A percentile compares a stretch with the other conserved stretches of the same genome.
These are phyloP conservation scores for Caenorhabditis uteleia DNA, from an alignment of 2,888 invertebrate genomes.

Conservation along the genomic window DNA sequence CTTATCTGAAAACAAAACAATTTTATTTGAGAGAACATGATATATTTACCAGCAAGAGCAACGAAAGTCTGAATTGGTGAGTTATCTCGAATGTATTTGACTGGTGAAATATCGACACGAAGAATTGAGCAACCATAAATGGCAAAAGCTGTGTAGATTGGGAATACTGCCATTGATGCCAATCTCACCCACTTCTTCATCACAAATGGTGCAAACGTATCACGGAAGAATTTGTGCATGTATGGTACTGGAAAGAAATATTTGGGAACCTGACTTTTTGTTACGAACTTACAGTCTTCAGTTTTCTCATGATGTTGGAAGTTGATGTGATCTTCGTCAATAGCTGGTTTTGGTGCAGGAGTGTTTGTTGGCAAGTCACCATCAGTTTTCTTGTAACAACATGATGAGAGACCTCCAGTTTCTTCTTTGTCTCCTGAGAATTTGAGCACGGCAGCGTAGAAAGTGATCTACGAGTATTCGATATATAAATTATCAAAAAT, in stretches of 20 bases:
- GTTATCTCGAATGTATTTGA: conserved; percentile 68
- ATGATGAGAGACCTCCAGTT: conserved; percentile 61
- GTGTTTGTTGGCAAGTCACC: conserved; percentile 16
- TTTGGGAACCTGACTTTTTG: not conserved
- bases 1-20: conserved; percentile 52
- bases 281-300: conserved; percentile 38
- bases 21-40: not conserved
- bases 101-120: conserved; percentile 66
- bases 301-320: conserved; percentile 51
- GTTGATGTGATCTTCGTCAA: conserved; percentile 12
- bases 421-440: conserved; percentile 65
- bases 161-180: conserved; percentile 54
- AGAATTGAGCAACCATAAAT: conserved; percentile 66
- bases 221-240: conserved; percentile 66
- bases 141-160: conserved; percentile 59
- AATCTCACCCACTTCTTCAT: conserved; percentile 59
- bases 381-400: conserved; percentile 52
- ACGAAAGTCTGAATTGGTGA: conserved; percentile 69
- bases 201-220: conserved; percentile 62
- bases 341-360: not conserved
- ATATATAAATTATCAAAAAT: not conserved
- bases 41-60: conserved; percentile 60
- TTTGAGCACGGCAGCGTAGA: conserved; percentile 66
- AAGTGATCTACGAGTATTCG: conserved; percentile 56
- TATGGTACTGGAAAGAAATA: conserved; percentile 54